Evolutionary conservation across 2,113 vertebrate species (phyloP).

Genomic region (Apodemus speciosus): DNA sequence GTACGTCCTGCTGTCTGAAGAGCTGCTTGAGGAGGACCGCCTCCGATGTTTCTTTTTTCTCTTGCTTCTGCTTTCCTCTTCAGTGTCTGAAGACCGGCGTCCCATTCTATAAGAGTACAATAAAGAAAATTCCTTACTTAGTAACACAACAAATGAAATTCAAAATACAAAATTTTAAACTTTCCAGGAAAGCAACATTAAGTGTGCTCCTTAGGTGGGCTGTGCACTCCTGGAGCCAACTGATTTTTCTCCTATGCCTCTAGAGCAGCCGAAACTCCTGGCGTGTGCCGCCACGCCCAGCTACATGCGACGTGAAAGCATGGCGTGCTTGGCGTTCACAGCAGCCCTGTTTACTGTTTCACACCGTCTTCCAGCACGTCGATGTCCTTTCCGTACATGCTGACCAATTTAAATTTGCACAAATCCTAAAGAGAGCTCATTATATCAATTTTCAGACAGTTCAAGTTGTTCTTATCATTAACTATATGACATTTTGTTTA

Average conservation of each 20-base stretch:
- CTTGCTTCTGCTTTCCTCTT: constrained; percentile 90
- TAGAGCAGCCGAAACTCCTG: not conserved
- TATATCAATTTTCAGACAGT: constrained; percentile 36
- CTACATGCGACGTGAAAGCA: not conserved
- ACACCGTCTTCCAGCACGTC: not conserved
- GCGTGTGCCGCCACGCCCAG: not conserved
- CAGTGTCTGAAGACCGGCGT: constrained; percentile 94
- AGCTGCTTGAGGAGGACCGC: constrained; percentile 93
- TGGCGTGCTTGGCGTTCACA: not conserved
- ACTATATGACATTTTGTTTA: constrained; percentile 20
- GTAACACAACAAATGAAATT: constrained; percentile 20
- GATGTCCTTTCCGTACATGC: not conserved
- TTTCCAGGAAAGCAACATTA: not conserved
- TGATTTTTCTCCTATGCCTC: not conserved
- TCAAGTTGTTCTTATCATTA: constrained; percentile 47
- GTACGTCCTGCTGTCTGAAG: constrained; percentile 90
- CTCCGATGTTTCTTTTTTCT: constrained; percentile 92
- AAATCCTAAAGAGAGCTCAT: constrained; percentile 7
- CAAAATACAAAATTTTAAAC: not conserved
- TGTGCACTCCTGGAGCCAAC: not conserved
- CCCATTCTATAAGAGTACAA: constrained; percentile 88
- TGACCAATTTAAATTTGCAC: not conserved
- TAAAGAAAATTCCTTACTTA: constrained; percentile 40
- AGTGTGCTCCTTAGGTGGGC: not conserved
- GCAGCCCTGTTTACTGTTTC: not conserved